Conservation (phyloP, 2,113 vertebrate genomes). For the Otus sunia region DNA sequence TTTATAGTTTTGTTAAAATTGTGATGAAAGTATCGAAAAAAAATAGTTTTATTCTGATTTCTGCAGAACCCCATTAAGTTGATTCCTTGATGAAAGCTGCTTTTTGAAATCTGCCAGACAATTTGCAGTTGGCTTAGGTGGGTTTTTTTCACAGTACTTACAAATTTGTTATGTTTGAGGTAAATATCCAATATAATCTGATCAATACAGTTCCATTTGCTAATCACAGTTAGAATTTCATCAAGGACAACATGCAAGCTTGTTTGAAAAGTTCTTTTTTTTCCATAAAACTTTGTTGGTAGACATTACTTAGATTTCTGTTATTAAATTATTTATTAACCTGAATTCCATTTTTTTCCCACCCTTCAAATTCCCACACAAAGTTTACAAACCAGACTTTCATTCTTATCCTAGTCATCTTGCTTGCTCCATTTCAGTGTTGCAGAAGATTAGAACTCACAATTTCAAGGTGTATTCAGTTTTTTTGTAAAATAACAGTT, state of each 20-base stretch:
- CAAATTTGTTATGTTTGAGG: not conserved
- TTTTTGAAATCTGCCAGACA: not conserved
- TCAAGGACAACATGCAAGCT: not conserved
- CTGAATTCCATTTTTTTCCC: not conserved
- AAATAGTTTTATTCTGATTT: not conserved
- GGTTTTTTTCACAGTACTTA: fast-evolving
- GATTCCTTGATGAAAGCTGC: not conserved
- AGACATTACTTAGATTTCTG: not conserved
- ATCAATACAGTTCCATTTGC: not conserved
- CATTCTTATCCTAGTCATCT: not conserved
- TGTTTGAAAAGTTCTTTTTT: not conserved
- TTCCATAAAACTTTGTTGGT: not conserved
- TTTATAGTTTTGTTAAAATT: not conserved
- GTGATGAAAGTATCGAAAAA: not conserved
- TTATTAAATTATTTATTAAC: not conserved
- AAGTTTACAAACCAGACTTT: not conserved
- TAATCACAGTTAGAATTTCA: not conserved
- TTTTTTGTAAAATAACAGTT: not conserved
- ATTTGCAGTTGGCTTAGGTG: not conserved
- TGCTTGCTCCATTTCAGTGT: not conserved
- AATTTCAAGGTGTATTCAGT: not conserved
- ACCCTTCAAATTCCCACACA: not conserved
- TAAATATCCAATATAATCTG: not conserved
- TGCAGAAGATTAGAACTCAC: not conserved
- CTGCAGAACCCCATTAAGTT: not conserved